Base-by-base conservation (phyloP, 1,140 invertebrate species). In the Chionoecetes opilio region DNA sequence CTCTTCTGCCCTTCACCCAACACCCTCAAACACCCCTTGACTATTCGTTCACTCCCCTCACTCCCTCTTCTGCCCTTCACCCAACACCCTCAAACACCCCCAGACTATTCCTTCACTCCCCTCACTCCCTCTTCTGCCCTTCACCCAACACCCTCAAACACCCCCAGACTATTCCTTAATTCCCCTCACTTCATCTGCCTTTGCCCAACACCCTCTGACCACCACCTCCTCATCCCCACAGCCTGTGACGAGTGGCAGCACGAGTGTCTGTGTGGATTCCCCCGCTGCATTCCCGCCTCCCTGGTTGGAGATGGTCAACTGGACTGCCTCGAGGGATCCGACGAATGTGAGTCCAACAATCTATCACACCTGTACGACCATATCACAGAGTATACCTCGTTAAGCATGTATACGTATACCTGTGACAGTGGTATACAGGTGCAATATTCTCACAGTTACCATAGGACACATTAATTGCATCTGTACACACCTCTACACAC, bases 251-350 rank as follows among this genome's bases (percentile, higher is more conserved):
- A 92, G 32, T 94, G 94, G 37, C 96, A 96, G 93, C 96, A 96
- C 91, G 95, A 96, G 90, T 97, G 97, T 87, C 93, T 93, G 11
- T 97, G 97, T 96, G 97, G 97, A 21, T 89, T 96, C 90, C 97
- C 97, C 35, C 96, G 95, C 6, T 97, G 97, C 95, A 96, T 97
- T 84, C 96, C 96, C 29, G 17, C 75, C 89, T 95, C 92, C 34
- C 93, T 96, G 95, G 96, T 97, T 86, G 96, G 96, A 6, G 96
- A 97, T 93, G 97, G 97, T n/a, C 87, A 95, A 17, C 96, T 96
- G 82, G 96, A 97, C 95, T 97, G 97, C 75, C 75, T 96, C 63
- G 97, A 97, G 95, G 97, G 97, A 8, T 97, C 97, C 3, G 97
- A 97, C 93, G 97, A 97, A 41, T 75, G 94, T 96, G 29, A 96